phyloP scores from a whole-genome alignment of 2,888 invertebrate genomes.

The Orthosia gothica region DNA sequence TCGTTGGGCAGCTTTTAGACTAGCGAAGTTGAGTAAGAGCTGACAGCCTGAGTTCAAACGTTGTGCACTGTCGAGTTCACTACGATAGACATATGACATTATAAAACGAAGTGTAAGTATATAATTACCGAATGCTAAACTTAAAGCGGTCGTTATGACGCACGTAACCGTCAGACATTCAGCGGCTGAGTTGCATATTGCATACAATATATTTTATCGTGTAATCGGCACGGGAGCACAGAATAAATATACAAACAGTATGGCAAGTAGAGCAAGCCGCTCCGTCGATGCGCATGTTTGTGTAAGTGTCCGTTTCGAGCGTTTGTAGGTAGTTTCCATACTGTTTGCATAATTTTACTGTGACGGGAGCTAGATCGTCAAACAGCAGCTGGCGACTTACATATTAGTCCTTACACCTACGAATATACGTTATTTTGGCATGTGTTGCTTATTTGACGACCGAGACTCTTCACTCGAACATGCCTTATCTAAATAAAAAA shows the following conservation, averaged over 20 bases:
- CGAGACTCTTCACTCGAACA: constrained; percentile 26
- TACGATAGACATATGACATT: constrained; percentile 22
- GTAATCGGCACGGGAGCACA: constrained; percentile 23
- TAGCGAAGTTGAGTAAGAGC: constrained; percentile 59
- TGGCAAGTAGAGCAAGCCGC: no score
- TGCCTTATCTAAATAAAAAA: constrained; percentile 29
- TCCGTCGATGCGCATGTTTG: no score
- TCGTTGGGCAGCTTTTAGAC: constrained; percentile 68
- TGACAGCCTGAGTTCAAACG: constrained; percentile 33
- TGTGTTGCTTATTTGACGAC: constrained; percentile 38
- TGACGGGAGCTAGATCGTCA: no score
- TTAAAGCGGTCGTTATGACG: constrained; percentile 21
- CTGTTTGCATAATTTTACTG: no score
- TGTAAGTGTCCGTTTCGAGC: no score
- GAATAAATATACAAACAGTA: no score
- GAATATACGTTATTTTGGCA: constrained; percentile 51
- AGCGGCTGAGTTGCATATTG: constrained; percentile 29
- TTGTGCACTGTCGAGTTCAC: constrained; percentile 20
- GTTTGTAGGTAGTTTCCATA: no score
- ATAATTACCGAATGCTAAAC: constrained; percentile 36
- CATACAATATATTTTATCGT: constrained; percentile 6
- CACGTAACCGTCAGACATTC: constrained; percentile 38
- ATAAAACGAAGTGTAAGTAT: constrained; percentile 36
- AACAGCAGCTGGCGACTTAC: constrained; percentile 18
- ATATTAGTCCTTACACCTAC: constrained; percentile 25